phyloP scores from a whole-genome alignment of 2,113 vertebrate genomes.

The Phylloscopus trochiloides region DNA sequence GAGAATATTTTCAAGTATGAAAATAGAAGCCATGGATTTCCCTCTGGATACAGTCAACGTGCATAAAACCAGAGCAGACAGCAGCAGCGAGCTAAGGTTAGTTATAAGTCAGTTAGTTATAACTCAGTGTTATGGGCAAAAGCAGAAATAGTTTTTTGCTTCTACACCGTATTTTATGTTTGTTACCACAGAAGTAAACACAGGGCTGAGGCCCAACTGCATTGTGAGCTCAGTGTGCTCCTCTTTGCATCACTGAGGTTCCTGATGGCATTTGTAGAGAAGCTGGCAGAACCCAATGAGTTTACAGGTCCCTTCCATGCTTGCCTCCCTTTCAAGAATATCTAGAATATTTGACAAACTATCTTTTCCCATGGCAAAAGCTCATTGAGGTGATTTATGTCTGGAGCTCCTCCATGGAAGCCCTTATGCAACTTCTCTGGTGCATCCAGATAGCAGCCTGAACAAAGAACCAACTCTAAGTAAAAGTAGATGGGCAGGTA shows the following conservation, averaged over 20 bases:
- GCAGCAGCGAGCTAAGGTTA: background rate
- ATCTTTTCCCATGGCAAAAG: background rate
- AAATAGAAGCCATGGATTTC: background rate
- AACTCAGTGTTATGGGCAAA: background rate
- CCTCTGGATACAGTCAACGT: background rate
- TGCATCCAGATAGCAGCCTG: background rate
- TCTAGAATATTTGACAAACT: background rate
- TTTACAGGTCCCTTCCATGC: background rate
- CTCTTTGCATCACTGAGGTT: background rate
- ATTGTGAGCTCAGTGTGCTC: fast-evolving
- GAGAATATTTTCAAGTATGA: conserved; percentile 10
- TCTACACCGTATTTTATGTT: background rate
- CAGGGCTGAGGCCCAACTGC: background rate
- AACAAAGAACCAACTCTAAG: background rate
- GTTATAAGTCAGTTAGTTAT: background rate
- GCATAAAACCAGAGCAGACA: background rate
- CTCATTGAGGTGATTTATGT: background rate
- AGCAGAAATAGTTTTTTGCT: background rate
- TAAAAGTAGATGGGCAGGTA: background rate
- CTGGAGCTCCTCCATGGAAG: background rate
- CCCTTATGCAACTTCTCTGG: fast-evolving
- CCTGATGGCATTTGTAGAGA: background rate
- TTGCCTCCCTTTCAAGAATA: background rate
- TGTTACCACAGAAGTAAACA: background rate
- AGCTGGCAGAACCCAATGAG: background rate